These are phyloP conservation scores for Xiphophorus birchmanni DNA, from an alignment of 2,797 vertebrate genomes.

Conservation along the genomic window DNA sequence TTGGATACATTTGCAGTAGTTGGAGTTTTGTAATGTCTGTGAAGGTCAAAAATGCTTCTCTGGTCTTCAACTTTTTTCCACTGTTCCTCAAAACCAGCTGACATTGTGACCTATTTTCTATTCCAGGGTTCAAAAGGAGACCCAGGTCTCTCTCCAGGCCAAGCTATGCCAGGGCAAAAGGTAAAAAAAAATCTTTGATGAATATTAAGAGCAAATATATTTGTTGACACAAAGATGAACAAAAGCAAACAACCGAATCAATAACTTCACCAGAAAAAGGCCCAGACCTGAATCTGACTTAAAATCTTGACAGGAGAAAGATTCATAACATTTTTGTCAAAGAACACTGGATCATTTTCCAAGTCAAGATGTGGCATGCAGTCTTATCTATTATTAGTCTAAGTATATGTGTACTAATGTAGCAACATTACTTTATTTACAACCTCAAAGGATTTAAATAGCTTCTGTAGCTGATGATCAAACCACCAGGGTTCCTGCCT, in stretches of 20 bases:
- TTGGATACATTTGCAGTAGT: not conserved
- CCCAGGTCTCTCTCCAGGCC: conserved; percentile 90
- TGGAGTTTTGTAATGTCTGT: not conserved
- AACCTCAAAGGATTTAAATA: not conserved
- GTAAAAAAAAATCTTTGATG: conserved; percentile 71
- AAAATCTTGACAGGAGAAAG: not conserved
- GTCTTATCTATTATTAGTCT: not conserved
- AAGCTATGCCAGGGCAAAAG: conserved; percentile 88
- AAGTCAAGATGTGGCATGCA: not conserved
- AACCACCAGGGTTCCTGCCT: not conserved
- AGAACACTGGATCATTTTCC: not conserved
- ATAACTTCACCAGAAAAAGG: not conserved
- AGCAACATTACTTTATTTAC: not conserved
- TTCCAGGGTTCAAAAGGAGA: conserved; percentile 93
- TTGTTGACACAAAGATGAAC: not conserved
- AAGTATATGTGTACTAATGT: not conserved
- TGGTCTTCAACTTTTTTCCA: not conserved
- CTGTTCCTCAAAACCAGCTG: not conserved
- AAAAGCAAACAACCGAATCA: not conserved
- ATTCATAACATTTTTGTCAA: not conserved
- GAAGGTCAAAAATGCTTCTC: not conserved
- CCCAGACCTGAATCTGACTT: not conserved
- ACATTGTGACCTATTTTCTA: conserved; percentile 37
- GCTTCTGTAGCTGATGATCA: not conserved
- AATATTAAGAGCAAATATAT: not conserved